These are phyloP conservation scores for Parochlus steinenii DNA, from an alignment of 2,888 invertebrate genomes.

Conservation along the genomic window DNA sequence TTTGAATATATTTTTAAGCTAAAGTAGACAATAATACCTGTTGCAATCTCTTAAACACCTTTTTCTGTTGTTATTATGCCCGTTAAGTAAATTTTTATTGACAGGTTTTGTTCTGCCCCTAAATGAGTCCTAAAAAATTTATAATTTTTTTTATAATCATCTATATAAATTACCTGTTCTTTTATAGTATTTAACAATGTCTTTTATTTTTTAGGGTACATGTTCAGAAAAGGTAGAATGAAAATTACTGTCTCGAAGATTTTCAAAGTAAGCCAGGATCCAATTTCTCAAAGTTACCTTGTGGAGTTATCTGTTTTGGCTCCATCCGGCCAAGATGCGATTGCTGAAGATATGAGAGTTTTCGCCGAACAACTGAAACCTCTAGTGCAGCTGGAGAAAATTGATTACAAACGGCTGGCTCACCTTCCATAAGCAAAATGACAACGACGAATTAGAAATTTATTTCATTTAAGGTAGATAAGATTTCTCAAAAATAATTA, in stretches of 20 bases:
- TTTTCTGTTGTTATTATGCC: too few species aligned
- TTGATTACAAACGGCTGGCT: slow-evolving; percentile 65
- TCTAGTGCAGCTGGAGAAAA: slow-evolving; percentile 79
- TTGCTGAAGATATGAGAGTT: slow-evolving; percentile 88
- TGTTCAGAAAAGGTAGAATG: slow-evolving; percentile 94
- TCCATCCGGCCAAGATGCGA: slow-evolving; percentile 82
- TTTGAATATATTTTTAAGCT: too few species aligned
- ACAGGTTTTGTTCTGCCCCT: not conserved
- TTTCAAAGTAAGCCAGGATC: slow-evolving; percentile 71
- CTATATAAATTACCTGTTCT: not conserved
- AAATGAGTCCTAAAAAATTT: slow-evolving; percentile 1
- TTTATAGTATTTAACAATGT: slow-evolving; percentile 13
- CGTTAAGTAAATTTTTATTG: not conserved
- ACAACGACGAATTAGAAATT: too few species aligned
- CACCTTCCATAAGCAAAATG: too few species aligned
- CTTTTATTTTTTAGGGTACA: slow-evolving; percentile 39
- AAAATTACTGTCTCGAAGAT: slow-evolving; percentile 93
- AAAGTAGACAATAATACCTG: too few species aligned
- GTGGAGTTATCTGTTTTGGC: slow-evolving; percentile 83
- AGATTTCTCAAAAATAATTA: too few species aligned
- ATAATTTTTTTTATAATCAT: slow-evolving; percentile 6
- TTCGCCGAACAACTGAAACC: slow-evolving; percentile 91
- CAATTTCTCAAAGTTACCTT: slow-evolving; percentile 80
- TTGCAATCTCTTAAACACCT: too few species aligned
- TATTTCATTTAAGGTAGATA: too few species aligned